Evolutionary conservation across 2,888 invertebrate genomes (phyloP), one percentile per base, ranked within the genome.

Genomic region (Gari tellinella): DNA sequence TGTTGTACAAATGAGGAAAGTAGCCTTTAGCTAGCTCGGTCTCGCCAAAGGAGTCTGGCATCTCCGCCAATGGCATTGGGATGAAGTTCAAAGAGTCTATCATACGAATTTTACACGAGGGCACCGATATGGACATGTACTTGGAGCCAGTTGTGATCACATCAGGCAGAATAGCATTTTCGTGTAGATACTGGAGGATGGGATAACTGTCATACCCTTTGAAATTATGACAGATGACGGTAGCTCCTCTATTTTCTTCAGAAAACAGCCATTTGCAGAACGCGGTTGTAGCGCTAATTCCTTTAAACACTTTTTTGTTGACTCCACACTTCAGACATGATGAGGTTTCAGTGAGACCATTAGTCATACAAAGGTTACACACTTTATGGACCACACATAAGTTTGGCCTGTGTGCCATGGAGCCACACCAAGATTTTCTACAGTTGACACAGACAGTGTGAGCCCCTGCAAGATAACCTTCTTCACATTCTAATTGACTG

Each of bases 261-360:
- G 78, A 57, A 74, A 79, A 74, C 21, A 79, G 40, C 74, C 74
- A 74, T 37, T 67, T 51, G 25, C 78, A 79, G 38, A 79, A 79
- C 0, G n/a, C 23, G 1, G 58, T 40, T n/a, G 45, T 61, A 10
- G 80, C 64, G 38, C 63, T 21, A 5, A 19, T 14, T 19, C 70
- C 68, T n/a, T 14, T 12, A 46, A 68, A 74, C 17, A 74, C 51
- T 15, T 17, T 49, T 51, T 72, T 67, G 31, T 76, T 80, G 41
- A 8, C 1, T 14, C 80, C 70, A 56, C 73, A 76, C 7, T 58
- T 15, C 12, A 25, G 14, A 49, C 75, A 76, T 53, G 38, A 17
- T 23, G 55, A 56, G 10, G 26, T 25, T 1, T 52, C 5, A 38
- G 52, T 66, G 23, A 76, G 41, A 12, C 48, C 58, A n/a, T 41